Evolutionary conservation across 2,888 invertebrate genomes (phyloP).

Genomic region (Agelastica alni): DNA sequence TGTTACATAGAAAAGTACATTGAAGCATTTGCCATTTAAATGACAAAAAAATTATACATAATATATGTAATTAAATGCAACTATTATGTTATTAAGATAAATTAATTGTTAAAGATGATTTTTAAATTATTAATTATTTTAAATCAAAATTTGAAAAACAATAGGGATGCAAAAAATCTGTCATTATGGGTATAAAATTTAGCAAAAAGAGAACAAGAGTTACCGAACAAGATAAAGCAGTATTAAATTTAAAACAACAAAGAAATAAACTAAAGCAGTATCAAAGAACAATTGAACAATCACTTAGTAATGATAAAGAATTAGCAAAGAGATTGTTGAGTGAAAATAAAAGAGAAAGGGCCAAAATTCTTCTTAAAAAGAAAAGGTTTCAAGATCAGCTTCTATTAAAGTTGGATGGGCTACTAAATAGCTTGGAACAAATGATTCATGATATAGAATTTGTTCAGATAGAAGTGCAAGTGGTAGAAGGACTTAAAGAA

Average conservation of each 20-base stretch:
- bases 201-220: slow-evolving; percentile 81
- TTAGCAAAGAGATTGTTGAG: slow-evolving; percentile 85
- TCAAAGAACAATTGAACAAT: slow-evolving; percentile 83
- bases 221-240: slow-evolving; percentile 93
- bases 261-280: slow-evolving; percentile 95
- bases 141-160: too few species aligned
- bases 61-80: too few species aligned
- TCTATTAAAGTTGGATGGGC: slow-evolving; percentile 81
- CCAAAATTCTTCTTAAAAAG: slow-evolving; percentile 86
- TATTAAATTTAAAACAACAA: slow-evolving; percentile 95
- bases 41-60: too few species aligned
- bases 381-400: slow-evolving; percentile 94
- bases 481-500: slow-evolving; percentile 85
- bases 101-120: too few species aligned
- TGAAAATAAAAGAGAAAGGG: slow-evolving; percentile 90
- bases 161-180: too few species aligned
- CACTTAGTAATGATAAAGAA: slow-evolving; percentile 81
- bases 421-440: slow-evolving; percentile 88
- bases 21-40: too few species aligned
- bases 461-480: slow-evolving; percentile 89
- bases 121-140: too few species aligned
- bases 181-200: slow-evolving; percentile 85
- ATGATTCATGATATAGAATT: slow-evolving; percentile 92
- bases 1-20: too few species aligned
- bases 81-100: too few species aligned